phyloP scores from a whole-genome alignment of 2,888 invertebrate genomes.

The Temnothorax rugatulus region DNA sequence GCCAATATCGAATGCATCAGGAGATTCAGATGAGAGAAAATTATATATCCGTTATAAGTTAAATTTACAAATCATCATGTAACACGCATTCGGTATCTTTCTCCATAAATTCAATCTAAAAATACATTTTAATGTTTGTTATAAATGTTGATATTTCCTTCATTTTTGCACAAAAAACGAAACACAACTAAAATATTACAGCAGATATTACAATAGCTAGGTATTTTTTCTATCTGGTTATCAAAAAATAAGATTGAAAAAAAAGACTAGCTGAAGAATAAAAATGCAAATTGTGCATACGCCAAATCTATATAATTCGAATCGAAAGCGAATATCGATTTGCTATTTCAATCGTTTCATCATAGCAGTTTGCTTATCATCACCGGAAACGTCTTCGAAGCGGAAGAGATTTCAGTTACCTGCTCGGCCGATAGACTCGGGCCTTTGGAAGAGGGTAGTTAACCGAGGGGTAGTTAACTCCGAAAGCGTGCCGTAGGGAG shows the following conservation, averaged over 20 bases:
- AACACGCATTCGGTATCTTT: neutral
- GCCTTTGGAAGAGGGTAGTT: slow-evolving; percentile 41
- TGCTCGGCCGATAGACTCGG: slow-evolving; percentile 42
- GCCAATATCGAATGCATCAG: neutral
- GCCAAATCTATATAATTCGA: neutral
- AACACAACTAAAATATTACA: neutral
- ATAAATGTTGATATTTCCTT: slow-evolving; percentile 25
- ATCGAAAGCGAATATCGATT: slow-evolving; percentile 10
- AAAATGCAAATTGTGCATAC: neutral
- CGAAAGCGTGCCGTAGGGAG: slow-evolving; percentile 34
- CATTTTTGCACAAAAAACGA: neutral
- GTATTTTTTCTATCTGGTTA: neutral
- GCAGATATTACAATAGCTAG: neutral
- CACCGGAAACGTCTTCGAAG: neutral
- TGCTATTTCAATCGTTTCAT: slow-evolving; percentile 20
- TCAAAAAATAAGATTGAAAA: neutral
- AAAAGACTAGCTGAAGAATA: neutral
- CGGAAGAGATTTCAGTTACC: slow-evolving; percentile 28
- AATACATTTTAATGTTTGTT: slow-evolving; percentile 20
- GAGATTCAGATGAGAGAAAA: neutral
- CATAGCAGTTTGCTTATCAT: neutral
- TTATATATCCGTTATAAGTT: neutral
- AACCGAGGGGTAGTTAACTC: slow-evolving; percentile 57
- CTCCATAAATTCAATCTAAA: neutral
- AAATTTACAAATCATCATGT: slow-evolving; percentile 11